A percentile compares a stretch with the other conserved stretches of the same genome.
phyloP scores from a whole-genome alignment of 37 sponge, comb jelly and placozoan species.

The Beroe forskalii region DNA sequence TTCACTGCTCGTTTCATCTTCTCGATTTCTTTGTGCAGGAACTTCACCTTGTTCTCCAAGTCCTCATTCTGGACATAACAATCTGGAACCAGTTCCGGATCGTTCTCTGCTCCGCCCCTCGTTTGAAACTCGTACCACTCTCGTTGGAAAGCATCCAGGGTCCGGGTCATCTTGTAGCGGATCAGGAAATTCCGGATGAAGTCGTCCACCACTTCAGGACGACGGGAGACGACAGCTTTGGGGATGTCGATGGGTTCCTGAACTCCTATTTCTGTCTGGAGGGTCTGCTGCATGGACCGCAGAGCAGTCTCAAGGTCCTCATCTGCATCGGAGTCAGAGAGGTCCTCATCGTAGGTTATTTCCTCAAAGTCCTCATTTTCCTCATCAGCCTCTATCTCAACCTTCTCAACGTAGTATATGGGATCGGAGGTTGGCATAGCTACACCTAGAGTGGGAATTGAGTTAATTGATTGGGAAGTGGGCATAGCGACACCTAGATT shows the following conservation, averaged over 20 bases:
- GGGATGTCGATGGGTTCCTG: not conserved
- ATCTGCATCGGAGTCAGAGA: constrained; percentile 66
- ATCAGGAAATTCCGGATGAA: constrained; percentile 93
- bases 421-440: constrained; percentile 38
- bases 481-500: too few species aligned
- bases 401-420: constrained; percentile 52
- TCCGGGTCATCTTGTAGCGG: constrained; percentile 68
- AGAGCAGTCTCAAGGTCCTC: constrained; percentile 69
- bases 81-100: constrained; percentile 66
- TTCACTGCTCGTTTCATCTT: constrained; percentile 70
- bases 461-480: too few species aligned
- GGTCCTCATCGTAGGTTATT: constrained; percentile 61
- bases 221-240: not conserved
- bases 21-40: constrained; percentile 63
- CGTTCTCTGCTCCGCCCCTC: not conserved
- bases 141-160: constrained; percentile 80
- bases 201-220: constrained; percentile 89
- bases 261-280: not conserved
- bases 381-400: constrained; percentile 35
- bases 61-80: constrained; percentile 73
- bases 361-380: constrained; percentile 8
- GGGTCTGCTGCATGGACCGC: constrained; percentile 24
- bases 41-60: constrained; percentile 69
- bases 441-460: too few species aligned
- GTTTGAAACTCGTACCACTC: constrained; percentile 75